Evolutionary conservation across 2,113 vertebrate genomes (phyloP).

Genomic region (Ageneiosus marmoratus): DNA sequence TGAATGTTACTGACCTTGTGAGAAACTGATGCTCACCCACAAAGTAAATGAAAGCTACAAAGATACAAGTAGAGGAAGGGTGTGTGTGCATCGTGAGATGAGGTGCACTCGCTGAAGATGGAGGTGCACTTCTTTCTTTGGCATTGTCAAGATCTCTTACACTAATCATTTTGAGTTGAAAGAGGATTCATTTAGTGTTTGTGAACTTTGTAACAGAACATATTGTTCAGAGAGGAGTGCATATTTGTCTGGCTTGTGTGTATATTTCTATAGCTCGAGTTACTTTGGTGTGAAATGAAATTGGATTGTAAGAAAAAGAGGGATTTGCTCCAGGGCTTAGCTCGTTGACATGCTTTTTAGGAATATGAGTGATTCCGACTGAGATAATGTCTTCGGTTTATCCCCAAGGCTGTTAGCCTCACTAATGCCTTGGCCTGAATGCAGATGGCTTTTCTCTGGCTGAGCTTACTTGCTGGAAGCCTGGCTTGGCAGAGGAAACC

Average conservation of each 20-base stretch:
- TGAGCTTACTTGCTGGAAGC: slow-evolving; percentile 32
- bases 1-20: background rate
- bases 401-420: slow-evolving; percentile 22
- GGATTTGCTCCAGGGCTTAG: slow-evolving; percentile 1
- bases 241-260: background rate
- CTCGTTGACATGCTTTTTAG: background rate
- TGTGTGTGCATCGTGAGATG: background rate
- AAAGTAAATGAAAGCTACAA: background rate
- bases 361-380: background rate
- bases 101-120: background rate
- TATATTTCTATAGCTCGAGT: background rate
- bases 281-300: background rate
- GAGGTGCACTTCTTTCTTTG: background rate
- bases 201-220: background rate
- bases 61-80: background rate
- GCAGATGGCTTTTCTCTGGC: slow-evolving; percentile 26
- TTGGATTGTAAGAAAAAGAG: background rate
- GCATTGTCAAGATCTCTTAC: background rate
- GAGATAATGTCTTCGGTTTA: slow-evolving; percentile 21
- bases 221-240: background rate
- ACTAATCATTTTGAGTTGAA: background rate
- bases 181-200: background rate
- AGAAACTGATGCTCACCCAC: too few relatives aligned
- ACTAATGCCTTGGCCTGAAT: slow-evolving; percentile 6
- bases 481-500: slow-evolving; percentile 26